Evolutionary conservation across 2,888 invertebrate species (phyloP), one percentile per base, ranked within the genome.

Genomic region (Stegana nigrithorax): DNA sequence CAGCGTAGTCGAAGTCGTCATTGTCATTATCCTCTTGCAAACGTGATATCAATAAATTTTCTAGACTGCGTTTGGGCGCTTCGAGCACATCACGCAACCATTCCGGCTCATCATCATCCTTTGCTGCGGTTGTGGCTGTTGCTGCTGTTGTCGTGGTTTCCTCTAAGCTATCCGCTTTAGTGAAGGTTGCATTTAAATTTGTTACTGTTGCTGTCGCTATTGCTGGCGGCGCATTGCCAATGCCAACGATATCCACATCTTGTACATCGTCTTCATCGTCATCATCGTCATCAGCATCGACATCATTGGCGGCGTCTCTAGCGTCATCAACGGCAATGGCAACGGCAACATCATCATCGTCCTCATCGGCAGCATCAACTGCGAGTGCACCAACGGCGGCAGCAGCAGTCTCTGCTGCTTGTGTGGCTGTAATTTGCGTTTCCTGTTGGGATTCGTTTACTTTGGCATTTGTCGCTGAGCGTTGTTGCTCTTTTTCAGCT

Each of bases 21-120:
- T 7, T 64, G 59, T 2, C 47, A 42, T 36, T 50, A 14, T 60
- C 56, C 21, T 63, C 53, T 26, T 67, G 36, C 42, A 64, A 64
- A 50, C 63, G 69, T 62, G 73, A 66, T 68, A 82, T 80, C 39
- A 83, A 66, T 62, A 82, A 75, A 70, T 83, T 84, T 65, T 84
- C 85, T 64, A 83, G 70, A 65, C 83, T 83, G 53, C 85, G 83
- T 65, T 83, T 84, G 56, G 89, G 89, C 47, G 88, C 89, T 63
- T 90, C 89, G 64, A 88, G 84, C 55, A 88, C 88, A 77, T 89
- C 89, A 61, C 88, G 87, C 62, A 88, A 80, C 89, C 89, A 89
- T 78, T 89, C 88, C 17, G 88, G 87, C 66, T 88, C 88, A 65
- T 86, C 87, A 53, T 87, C 87, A 78, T 80, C 86, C 53, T 78